Evolutionary conservation across 2,888 invertebrate species (phyloP).

Genomic region (Sabatieria punctata): DNA sequence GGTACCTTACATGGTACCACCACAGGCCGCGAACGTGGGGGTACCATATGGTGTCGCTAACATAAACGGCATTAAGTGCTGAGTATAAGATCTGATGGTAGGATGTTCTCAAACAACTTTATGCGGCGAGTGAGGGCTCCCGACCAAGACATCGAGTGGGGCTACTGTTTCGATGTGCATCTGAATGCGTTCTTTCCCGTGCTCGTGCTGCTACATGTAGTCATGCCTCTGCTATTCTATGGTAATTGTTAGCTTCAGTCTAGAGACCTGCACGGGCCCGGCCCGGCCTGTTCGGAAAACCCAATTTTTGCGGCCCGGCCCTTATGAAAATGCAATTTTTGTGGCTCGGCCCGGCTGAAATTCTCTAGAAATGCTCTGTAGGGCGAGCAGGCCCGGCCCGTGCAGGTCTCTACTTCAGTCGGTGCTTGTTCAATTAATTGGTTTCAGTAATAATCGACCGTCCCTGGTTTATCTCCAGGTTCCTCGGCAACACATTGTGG

Average conservation of each 20-base stretch:
- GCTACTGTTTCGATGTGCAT: conserved; percentile 93
- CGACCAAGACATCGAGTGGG: conserved; percentile 83
- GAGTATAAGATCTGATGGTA: no score
- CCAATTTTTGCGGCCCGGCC: no score
- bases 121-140: conserved; percentile 44
- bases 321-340: no score
- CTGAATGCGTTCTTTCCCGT: conserved; percentile 97
- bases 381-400: no score
- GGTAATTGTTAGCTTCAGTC: conserved; percentile 37
- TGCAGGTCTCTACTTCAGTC: no score
- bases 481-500: conserved; percentile 86
- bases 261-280: conserved; percentile 12
- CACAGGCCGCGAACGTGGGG: no score
- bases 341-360: no score
- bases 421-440: not conserved
- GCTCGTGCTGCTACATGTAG: conserved; percentile 72
- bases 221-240: conserved; percentile 65
- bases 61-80: no score
- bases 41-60: no score
- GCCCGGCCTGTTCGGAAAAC: no score
- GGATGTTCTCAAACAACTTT: conserved; percentile 64
- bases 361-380: no score
- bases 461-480: conserved; percentile 55
- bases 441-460: conserved; percentile 56
- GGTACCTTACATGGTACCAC: no score